These are phyloP conservation scores for Boleophthalmus pectinirostris DNA, from an alignment of 2,113 vertebrate genomes.

Conservation along the genomic window DNA sequence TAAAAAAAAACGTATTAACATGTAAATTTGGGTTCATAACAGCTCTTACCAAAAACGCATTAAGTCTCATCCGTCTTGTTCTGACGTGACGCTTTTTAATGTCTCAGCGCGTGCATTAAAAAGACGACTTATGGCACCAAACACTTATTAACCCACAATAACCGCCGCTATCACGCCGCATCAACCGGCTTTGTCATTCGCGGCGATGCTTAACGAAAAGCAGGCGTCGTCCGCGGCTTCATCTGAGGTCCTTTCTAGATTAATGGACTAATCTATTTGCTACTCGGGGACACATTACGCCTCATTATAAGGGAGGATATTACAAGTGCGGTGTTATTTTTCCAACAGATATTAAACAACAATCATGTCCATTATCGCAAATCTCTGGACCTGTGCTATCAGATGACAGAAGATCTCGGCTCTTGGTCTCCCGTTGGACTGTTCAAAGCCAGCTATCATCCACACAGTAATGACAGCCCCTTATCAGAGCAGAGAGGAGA, in stretches of 20 bases:
- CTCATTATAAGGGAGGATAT: background rate
- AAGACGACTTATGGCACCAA: no score
- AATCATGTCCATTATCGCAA: background rate
- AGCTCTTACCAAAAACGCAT: no score
- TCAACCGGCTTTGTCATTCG: background rate
- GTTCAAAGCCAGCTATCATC: background rate
- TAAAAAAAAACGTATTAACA: no score
- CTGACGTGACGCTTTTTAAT: no score
- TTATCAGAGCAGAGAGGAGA: conserved; percentile 7
- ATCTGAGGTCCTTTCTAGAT: background rate
- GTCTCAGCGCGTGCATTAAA: no score
- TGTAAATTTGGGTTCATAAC: no score
- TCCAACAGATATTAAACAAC: background rate
- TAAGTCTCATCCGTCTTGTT: no score
- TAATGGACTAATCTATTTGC: background rate
- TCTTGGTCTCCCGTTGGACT: background rate
- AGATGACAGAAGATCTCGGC: background rate
- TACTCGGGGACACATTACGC: background rate
- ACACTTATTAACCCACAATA: background rate
- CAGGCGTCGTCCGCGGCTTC: background rate
- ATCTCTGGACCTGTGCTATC: background rate
- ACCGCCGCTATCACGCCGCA: background rate
- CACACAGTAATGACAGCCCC: background rate
- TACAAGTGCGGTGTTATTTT: background rate
- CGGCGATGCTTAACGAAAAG: background rate